Percentiles rank a stretch among this genome's conserved stretches.
phyloP scores from a whole-genome alignment of 2,113 vertebrate genomes.

The Oxygymnocypris stewartii region DNA sequence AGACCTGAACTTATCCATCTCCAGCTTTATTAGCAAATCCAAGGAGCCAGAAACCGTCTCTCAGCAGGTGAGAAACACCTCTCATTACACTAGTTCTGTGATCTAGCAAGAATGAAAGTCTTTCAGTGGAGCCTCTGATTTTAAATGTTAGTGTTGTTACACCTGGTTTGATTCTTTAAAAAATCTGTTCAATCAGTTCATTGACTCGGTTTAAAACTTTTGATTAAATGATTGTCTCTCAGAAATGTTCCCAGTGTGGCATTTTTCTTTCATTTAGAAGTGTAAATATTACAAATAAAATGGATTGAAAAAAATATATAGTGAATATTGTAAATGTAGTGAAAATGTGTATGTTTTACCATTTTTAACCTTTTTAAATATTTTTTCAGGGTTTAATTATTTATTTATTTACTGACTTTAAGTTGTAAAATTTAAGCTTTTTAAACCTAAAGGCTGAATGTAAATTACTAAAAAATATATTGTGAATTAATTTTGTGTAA shows the following conservation, averaged over 20 bases:
- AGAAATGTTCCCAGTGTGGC: no score
- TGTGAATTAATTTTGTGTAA: neutral
- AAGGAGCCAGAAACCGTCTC: slow-evolving; percentile 89
- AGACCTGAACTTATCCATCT: slow-evolving; percentile 95
- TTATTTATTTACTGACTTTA: neutral
- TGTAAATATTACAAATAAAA: no score
- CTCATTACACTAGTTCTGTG: neutral
- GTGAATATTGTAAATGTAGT: no score
- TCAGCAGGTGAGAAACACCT: slow-evolving; percentile 79
- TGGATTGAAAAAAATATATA: no score
- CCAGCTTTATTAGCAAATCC: slow-evolving; percentile 91
- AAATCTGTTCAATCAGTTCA: no score
- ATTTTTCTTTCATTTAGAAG: no score
- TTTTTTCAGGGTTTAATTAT: no score
- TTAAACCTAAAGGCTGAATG: neutral
- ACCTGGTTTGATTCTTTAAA: neutral
- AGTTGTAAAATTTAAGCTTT: neutral
- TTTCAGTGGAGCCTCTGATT: neutral
- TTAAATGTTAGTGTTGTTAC: neutral
- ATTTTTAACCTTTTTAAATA: no score
- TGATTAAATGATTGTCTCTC: no score
- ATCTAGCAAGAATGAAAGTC: neutral
- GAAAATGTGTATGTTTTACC: no score
- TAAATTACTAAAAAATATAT: neutral
- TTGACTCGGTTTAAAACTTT: no score